Base-by-base conservation (phyloP, 2,888 invertebrate species). In the Tenthredo distinguenda region DNA sequence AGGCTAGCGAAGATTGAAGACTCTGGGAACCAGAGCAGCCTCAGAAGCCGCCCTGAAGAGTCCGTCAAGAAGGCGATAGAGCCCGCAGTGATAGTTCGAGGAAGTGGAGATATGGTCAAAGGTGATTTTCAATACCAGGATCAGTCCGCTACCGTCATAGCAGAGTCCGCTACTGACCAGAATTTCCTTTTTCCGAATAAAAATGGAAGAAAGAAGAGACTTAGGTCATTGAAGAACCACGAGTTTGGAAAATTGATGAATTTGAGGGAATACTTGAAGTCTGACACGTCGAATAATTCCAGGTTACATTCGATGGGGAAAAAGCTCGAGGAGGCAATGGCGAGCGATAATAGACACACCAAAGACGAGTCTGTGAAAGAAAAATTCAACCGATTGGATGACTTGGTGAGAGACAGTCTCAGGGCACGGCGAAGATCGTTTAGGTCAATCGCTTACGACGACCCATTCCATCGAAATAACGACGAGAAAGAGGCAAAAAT, bases 401-500 rank as follows among this genome's bases (percentile, higher is more conserved):
- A 68, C 31, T 68, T 71, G 65, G 50, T 83, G 4, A n/a, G 71
- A 26, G 83, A 83, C 18, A 65, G 71, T n/a, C 26, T 83, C 5
- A 50, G 37, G 18, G n/a, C 47, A 31, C 55, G 85, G 31, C 84
- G 86, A 74, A 77, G 85, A 18, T 84, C 86, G n/a, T 79, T 86
- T 71, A 86, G 87, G 55, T 88, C 87, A 6, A 76, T 87, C 34
- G 79, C 65, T 21, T 86, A 87, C 21, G 84, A 84, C 7, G 81
- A 87, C n/a, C 84, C 81, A 31, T 82, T 86, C 37, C 65, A 79
- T 43, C 62, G 5, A 62, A 31, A 62, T 12, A 86, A 85, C 50
- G 86, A 86, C 40, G 87, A 86, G 77, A 72, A 86, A 37, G 86
- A 83, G 37, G 68, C 62, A 84, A 85, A 72, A 31, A 88, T 90